A percentile compares a stretch with the other conserved stretches of the same genome.
phyloP scores from a whole-genome alignment of 2,113 vertebrate species.

The Copsychus sechellarum region DNA sequence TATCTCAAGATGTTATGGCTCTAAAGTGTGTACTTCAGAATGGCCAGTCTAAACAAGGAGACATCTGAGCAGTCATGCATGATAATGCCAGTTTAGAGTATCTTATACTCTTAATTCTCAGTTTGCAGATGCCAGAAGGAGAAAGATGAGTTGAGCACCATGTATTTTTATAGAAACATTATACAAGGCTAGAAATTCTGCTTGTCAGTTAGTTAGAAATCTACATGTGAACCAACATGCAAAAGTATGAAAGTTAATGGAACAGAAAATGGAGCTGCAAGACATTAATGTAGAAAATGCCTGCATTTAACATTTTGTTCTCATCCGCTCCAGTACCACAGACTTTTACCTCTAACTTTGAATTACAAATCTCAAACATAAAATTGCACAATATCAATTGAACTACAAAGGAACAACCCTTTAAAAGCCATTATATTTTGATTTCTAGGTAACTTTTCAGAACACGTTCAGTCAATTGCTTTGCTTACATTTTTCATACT shows the following conservation, averaged over 20 bases:
- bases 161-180: neutral
- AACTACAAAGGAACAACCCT: neutral
- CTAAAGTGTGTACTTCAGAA: neutral
- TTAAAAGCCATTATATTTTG: neutral
- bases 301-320: neutral
- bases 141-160: neutral
- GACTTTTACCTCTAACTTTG: constrained; percentile 13
- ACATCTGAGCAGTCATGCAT: neutral
- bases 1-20: neutral
- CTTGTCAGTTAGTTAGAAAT: constrained; percentile 2
- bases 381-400: neutral
- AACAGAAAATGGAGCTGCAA: constrained; percentile 24
- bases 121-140: neutral
- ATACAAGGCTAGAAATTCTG: neutral
- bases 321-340: neutral
- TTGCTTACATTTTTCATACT: neutral
- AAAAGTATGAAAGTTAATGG: neutral
- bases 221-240: neutral
- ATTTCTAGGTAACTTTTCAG: neutral
- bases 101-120: neutral
- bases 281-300: neutral
- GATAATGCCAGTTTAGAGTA: neutral
- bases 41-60: neutral
- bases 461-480: neutral
- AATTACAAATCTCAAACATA: neutral